These are phyloP conservation scores for Megastigmus dorsalis DNA, from an alignment of 2,888 invertebrate species.

Conservation along the genomic window DNA sequence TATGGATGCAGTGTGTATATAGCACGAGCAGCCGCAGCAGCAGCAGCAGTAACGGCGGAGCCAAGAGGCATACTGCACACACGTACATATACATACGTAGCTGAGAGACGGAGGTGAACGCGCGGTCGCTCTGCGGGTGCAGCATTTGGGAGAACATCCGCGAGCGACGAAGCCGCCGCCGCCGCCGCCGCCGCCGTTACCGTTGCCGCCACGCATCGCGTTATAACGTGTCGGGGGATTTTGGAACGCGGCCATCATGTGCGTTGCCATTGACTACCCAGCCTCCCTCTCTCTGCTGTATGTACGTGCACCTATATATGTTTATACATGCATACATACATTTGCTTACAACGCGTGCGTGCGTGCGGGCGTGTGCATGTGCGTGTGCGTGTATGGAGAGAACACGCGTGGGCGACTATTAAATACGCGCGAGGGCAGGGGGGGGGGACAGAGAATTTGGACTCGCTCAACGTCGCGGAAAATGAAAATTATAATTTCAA, in stretches of 20 bases:
- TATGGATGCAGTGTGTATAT: too few relatives aligned
- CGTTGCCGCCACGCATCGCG: not conserved
- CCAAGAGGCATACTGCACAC: too few relatives aligned
- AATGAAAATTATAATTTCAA: conserved; percentile 52
- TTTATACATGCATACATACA: not conserved
- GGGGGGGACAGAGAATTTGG: too few relatives aligned
- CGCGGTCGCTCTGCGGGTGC: conserved; percentile 41
- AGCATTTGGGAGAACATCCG: conserved; percentile 39
- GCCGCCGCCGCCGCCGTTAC: too few relatives aligned
- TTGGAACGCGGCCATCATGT: conserved; percentile 47
- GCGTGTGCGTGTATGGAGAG: too few relatives aligned
- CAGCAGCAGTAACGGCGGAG: not conserved
- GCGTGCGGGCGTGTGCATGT: too few relatives aligned
- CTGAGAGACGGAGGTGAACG: conserved; percentile 14
- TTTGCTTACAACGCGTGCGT: not conserved
- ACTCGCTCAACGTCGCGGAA: conserved; percentile 13
- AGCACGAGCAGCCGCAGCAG: too few relatives aligned
- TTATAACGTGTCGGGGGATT: conserved; percentile 37
- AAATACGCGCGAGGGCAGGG: conserved; percentile 2
- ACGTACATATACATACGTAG: too few relatives aligned
- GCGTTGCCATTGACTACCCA: conserved; percentile 47
- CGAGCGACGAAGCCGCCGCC: too few relatives aligned
- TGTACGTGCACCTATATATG: not conserved
- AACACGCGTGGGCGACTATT: too few relatives aligned
- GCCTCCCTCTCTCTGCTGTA: too few relatives aligned